Conservation (phyloP, 2,888 invertebrate species). For the Eupithecia centaureata region DNA sequence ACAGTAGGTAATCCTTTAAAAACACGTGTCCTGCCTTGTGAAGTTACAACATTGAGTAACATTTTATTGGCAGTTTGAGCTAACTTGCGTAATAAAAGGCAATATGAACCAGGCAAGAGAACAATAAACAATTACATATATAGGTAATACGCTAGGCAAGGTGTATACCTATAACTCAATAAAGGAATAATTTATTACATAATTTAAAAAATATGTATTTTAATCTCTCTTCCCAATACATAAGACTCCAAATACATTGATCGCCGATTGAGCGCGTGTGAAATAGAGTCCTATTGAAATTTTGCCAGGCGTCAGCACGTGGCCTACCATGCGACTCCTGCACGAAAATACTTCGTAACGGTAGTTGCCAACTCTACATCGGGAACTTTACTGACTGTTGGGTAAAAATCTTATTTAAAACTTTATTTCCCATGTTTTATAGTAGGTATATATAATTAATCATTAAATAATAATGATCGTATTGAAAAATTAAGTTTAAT, state of each 20-base stretch:
- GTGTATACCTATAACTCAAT: neutral
- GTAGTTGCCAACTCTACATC: constrained; percentile 19
- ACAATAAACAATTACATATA: neutral
- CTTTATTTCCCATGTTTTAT: neutral
- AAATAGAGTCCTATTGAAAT: constrained; percentile 26
- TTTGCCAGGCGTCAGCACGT: constrained; percentile 30
- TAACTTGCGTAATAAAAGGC: neutral
- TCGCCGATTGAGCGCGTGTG: neutral
- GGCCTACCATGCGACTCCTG: constrained; percentile 22
- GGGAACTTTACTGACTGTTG: constrained; percentile 13
- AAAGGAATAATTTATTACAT: neutral
- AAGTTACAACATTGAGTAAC: neutral
- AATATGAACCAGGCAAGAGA: neutral
- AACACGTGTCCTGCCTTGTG: constrained; percentile 9
- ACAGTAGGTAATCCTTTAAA: neutral
- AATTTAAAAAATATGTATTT: neutral
- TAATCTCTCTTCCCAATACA: neutral
- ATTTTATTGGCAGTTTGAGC: neutral
- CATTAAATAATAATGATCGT: neutral
- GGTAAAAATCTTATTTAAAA: neutral
- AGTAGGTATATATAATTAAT: neutral
- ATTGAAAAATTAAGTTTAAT: neutral
- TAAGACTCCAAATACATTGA: neutral
- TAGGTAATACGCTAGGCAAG: neutral
- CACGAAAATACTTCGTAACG: neutral